These are phyloP conservation scores for Oceanodroma leucorhoa DNA, from an alignment of 2,797 vertebrate genomes.

Conservation along the genomic window DNA sequence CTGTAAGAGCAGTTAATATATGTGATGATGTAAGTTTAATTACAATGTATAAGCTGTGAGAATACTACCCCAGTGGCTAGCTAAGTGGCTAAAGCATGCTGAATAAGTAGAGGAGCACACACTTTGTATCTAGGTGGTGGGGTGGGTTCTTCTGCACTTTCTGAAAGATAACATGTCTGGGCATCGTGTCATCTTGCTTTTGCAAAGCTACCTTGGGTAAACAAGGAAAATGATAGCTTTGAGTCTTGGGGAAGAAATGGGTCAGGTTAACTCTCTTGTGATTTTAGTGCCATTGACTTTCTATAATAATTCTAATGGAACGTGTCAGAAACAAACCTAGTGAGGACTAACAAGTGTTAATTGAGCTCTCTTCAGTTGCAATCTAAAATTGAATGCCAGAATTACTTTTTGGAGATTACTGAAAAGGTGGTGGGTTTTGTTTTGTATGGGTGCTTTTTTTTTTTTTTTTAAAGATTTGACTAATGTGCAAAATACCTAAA, in stretches of 20 bases:
- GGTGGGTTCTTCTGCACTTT: not conserved
- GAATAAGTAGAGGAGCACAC: not conserved
- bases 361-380: not conserved
- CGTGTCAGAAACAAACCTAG: not conserved
- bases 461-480: not conserved
- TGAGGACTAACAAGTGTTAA: not conserved
- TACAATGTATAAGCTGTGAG: not conserved
- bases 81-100: not conserved
- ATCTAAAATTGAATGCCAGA: not conserved
- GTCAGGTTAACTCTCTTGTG: not conserved
- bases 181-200: not conserved
- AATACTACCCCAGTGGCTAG: not conserved
- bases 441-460: not conserved
- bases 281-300: not conserved
- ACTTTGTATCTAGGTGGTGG: not conserved
- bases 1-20: not conserved
- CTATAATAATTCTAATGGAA: not conserved
- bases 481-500: not conserved
- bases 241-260: not conserved
- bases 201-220: not conserved
- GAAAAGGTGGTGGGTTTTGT: not conserved
- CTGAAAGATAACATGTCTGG: not conserved
- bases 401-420: not conserved
- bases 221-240: not conserved
- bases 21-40: not conserved